Base-by-base conservation (phyloP, 2,797 vertebrate genomes). In the Tympanoctomys barrerae region DNA sequence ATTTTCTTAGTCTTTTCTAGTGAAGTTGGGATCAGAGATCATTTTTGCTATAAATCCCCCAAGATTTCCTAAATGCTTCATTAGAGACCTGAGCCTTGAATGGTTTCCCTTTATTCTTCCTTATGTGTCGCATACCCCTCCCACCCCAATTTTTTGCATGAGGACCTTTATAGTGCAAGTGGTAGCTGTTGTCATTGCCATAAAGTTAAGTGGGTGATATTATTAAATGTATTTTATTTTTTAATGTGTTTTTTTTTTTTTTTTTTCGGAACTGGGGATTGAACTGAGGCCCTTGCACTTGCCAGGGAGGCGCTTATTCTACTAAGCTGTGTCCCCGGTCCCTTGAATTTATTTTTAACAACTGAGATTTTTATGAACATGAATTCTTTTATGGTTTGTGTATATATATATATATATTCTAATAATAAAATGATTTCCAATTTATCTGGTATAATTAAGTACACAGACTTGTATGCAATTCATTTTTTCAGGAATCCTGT, bases 381-480 rank as follows among this genome's bases (percentile, higher is more conserved):
- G 73, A 31, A n/a, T 57, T 91, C 73, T 71, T 21, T 57, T 19
- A 57, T 54, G 21, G 19, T 31, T 81, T 88, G 12, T n/a, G n/a
- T n/a, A n/a, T n/a, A n/a, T n/a, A n/a, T n/a, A n/a, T n/a, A n/a
- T n/a, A n/a, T n/a, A n/a, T n/a, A 11, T 46, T 61, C 14, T 54
- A 26, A n/a, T 83, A 52, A 46, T 83, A 80, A 95, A 94, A 71
- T 75, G 71, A 46, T 90, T 66, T 16, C 49, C 68, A 21, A 39
- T 87, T 75, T 89, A 59, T 89, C 33, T 62, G 46, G 5, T 82
- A 36, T 0, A 52, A 33, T 89, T 80, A 80, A 78, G 36, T 75
- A 89, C 18, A 7, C 16, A 71, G 59, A 36, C 5, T 39, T 91
- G 57, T 70, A 1, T 66, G 39, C 39, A 77, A 71, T 16, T 36